Evolutionary conservation across 2,113 vertebrate genomes (phyloP).

Genomic region (Cromileptes altivelis): DNA sequence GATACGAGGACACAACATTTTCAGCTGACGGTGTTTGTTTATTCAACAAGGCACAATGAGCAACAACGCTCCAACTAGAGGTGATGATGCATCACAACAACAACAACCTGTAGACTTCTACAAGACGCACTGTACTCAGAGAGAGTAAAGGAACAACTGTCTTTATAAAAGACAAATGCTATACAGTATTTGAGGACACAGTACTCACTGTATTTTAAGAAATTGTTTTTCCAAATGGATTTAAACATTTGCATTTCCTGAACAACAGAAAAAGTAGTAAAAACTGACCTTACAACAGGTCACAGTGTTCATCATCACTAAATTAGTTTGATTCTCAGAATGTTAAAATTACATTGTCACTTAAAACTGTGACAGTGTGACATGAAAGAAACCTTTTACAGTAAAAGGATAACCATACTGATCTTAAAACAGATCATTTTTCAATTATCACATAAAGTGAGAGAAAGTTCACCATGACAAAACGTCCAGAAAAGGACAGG

Average conservation of each 20-base stretch:
- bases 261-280: not conserved
- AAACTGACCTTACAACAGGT: constrained; percentile 13
- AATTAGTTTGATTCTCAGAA: not conserved
- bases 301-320: not conserved
- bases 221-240: not conserved
- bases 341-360: constrained; percentile 6
- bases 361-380: constrained; percentile 27
- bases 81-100: constrained; percentile 61
- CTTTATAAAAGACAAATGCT: constrained; percentile 43
- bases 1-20: not conserved
- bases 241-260: not conserved
- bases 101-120: constrained; percentile 49
- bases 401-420: constrained; percentile 6
- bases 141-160: constrained; percentile 40
- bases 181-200: constrained; percentile 11
- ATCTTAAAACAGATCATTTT: constrained; percentile 12
- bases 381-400: constrained; percentile 7
- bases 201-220: not conserved
- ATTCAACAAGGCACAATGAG: constrained; percentile 19
- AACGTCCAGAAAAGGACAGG: not conserved
- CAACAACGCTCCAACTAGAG: constrained; percentile 2
- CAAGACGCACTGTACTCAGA: constrained; percentile 50
- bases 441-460: not conserved
- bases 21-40: constrained; percentile 18
- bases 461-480: not conserved